phyloP scores from a whole-genome alignment of 1,140 invertebrate species.

The Bombus cullumanus region DNA sequence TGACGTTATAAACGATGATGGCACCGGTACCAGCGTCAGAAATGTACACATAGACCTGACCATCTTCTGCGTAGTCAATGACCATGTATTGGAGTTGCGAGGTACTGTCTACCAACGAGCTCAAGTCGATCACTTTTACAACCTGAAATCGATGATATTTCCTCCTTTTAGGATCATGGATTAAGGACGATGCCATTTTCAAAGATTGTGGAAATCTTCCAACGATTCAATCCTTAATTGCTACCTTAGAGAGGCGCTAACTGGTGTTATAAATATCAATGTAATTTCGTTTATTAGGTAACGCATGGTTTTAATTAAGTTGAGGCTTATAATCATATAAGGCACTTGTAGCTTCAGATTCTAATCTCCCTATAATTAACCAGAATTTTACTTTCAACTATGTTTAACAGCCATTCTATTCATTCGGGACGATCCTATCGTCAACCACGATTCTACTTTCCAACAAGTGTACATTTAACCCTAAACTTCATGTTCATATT shows the following conservation, averaged over 20 bases:
- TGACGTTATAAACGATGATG: conserved; percentile 85
- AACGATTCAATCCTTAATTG: too few species aligned
- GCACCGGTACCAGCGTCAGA: conserved; percentile 84
- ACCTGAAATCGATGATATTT: conserved; percentile 69
- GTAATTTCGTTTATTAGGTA: too few species aligned
- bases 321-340: neutral
- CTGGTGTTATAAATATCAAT: too few species aligned
- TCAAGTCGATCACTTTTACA: conserved; percentile 85
- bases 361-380: neutral
- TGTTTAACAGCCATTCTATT: neutral
- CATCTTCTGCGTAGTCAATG: conserved; percentile 83
- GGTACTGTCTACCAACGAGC: conserved; percentile 80
- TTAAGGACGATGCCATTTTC: too few species aligned
- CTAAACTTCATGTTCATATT: too few species aligned
- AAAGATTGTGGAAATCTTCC: too few species aligned
- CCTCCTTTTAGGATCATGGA: neutral
- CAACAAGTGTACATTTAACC: too few species aligned
- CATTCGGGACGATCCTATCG: too few species aligned
- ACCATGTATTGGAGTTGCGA: conserved; percentile 87
- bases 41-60: conserved; percentile 80
- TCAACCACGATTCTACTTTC: too few species aligned
- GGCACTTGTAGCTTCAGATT: too few species aligned
- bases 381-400: neutral
- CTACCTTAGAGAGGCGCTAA: too few species aligned
- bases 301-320: neutral